Evolutionary conservation across 2,888 invertebrate species (phyloP), one percentile per base, ranked within the genome.

Genomic region (Drosophila borborema): DNA sequence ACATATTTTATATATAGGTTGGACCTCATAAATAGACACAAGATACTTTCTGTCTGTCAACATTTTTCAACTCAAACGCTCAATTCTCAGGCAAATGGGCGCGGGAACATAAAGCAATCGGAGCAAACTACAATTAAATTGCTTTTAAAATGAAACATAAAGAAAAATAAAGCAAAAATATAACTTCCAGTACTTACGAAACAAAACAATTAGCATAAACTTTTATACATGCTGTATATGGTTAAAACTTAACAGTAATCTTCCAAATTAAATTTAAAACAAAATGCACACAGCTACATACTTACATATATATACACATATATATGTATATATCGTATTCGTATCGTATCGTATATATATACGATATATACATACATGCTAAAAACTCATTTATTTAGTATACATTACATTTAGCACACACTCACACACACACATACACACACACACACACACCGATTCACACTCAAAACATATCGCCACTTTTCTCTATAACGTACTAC

Each of bases 221-320:
- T 86, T 77, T 75, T 74, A 84, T 87, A 84, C 74, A 81, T 68
- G 71, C 85, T 84, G 72, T 81, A 73, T 68, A 78, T 89, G 74
- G 80, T 75, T 59, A 71, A 72, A 76, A 73, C 88, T 87, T 74
- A 77, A 71, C 74, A 82, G 89, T 72, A 82, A 82, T 85, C 85
- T 85, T 85, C 85, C 85, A 85, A 84, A 81, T 89, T 84, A 89
- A 77, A 67, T 81, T 80, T 72, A 23, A 80, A 38, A 53, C 45
- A 31, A 67, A 68, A 60, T 54, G 46, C 62, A 70, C 55, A 75
- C 72, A 40, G 53, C 34, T 54, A 79, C 72, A 72, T 78, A 80
- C 60, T 63, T 67, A 79, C 58, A 46, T 63, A 62, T 36, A 74
- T 36, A 59, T 23, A 49, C 9, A n/a, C 53, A 46, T 60, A 62